Evolutionary conservation across 2,888 invertebrate genomes (phyloP), one percentile per base, ranked within the genome.

Genomic region (Steromphala cineraria): DNA sequence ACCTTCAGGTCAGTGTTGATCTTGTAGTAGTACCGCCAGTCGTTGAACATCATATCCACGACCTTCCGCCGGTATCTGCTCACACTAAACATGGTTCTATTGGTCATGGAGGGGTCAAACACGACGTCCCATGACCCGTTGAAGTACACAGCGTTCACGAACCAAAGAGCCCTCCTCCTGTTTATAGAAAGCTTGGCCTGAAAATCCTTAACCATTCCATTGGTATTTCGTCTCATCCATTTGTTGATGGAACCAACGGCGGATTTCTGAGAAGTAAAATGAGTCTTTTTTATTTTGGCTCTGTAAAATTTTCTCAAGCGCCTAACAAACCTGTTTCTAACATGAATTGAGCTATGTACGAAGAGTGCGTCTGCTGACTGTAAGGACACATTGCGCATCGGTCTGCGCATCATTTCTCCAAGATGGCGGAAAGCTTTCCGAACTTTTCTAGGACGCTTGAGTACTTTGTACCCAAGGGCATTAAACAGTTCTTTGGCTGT

Each of bases 111-210:
- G 2, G 31, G 40, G 28, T 79, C 75, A n/a, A 79, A 79, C 40
- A 74, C 21, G 19, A 52, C 28, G 13, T 53, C 46, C 79, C 79
- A 79, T 2, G 56, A 53, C 15, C 79, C 79, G 15, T 71, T 53
- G 56, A 79, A 75, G 21, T 55, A 79, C 21, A 79, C 79, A 1
- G 79, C 75, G 46, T 79, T 79, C 19, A 79, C 46, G 17, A 79
- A 55, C 74, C 52, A 56, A 55, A 79, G 55, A 55, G 67, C 17
- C 3, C 53, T 53, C 55, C 55, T 53, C 21, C 53, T 31, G 15
- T 53, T 28, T 15, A 76, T 31, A 8, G 76, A 76, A 15, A 53
- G 24, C 10, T 24, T 53, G 8, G 55, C n/a, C 24, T 53, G 17
- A 31, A 76, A 55, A 40, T 76, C 55, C n/a, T 76, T 76, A n/a